Conservation (phyloP, 2,113 vertebrate genomes). For the Tenrec ecaudatus region DNA sequence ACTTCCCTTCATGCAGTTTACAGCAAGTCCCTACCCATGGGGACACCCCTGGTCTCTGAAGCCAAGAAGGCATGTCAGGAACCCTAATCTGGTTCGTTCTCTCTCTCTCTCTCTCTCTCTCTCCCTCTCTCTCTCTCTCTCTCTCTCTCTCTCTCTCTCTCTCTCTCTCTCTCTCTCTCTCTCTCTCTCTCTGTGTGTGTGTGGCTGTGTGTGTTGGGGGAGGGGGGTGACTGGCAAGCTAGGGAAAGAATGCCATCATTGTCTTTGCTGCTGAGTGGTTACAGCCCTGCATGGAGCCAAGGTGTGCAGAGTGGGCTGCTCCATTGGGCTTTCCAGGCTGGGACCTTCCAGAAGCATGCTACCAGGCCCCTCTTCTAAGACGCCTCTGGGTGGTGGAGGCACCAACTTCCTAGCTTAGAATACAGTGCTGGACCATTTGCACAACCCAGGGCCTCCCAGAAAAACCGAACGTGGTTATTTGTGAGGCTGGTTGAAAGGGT, state of each 20-base stretch:
- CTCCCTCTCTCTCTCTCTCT: too few species aligned
- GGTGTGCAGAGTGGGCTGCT: neutral
- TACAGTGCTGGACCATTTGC: neutral
- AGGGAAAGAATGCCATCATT: neutral
- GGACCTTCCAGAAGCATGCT: neutral
- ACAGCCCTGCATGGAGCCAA: neutral
- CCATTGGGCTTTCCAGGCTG: neutral
- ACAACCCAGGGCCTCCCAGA: neutral
- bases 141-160: too few species aligned
- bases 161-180: too few species aligned
- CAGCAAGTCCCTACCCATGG: neutral
- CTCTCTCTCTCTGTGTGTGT: too few species aligned
- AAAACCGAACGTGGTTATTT: neutral
- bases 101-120: too few species aligned
- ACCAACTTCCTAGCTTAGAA: neutral
- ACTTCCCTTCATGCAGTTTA: neutral
- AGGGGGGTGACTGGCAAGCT: neutral
- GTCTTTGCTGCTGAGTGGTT: neutral
- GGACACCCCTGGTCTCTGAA: neutral
- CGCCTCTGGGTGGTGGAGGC: neutral
- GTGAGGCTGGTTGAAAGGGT: neutral
- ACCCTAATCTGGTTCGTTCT: neutral
- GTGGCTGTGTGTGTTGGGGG: too few species aligned
- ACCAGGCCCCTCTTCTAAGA: neutral
- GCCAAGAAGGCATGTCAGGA: neutral